Percentiles rank a stretch among this genome's conserved stretches.
These are phyloP conservation scores for Pyrocephalus nanus DNA, from an alignment of 2,797 vertebrate genomes.

Conservation along the genomic window DNA sequence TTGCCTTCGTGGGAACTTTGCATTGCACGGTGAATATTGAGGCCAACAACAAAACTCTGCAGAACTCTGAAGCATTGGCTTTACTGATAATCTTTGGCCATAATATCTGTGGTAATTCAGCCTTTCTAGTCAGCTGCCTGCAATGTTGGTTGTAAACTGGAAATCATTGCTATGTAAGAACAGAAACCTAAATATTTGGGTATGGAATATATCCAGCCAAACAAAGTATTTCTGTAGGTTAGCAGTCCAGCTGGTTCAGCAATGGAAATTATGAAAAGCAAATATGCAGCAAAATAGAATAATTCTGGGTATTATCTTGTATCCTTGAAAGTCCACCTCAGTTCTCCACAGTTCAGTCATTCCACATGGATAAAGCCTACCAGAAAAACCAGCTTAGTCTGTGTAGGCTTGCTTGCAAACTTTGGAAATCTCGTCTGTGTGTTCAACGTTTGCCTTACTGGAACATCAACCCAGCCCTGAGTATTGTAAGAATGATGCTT, in stretches of 20 bases:
- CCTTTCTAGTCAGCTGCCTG: not conserved
- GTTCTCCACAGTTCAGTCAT: not conserved
- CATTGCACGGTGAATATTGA: not conserved
- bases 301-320: not conserved
- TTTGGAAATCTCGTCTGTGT: not conserved
- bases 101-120: not conserved
- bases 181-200: not conserved
- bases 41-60: not conserved
- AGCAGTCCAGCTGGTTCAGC: not conserved
- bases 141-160: not conserved
- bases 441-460: not conserved
- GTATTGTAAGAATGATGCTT: not conserved
- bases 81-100: not conserved
- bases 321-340: not conserved
- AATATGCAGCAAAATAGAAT: not conserved
- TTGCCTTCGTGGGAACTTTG: not conserved
- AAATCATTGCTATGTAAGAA: not conserved
- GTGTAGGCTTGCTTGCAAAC: not conserved
- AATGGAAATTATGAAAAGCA: not conserved
- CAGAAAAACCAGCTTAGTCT: not conserved
- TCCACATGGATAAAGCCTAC: not conserved
- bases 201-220: not conserved
- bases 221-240: not conserved
- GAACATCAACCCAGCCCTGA: not conserved
- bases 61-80: not conserved